phyloP scores from a whole-genome alignment of 1,140 invertebrate genomes.

The Brachionus calyciflorus region DNA sequence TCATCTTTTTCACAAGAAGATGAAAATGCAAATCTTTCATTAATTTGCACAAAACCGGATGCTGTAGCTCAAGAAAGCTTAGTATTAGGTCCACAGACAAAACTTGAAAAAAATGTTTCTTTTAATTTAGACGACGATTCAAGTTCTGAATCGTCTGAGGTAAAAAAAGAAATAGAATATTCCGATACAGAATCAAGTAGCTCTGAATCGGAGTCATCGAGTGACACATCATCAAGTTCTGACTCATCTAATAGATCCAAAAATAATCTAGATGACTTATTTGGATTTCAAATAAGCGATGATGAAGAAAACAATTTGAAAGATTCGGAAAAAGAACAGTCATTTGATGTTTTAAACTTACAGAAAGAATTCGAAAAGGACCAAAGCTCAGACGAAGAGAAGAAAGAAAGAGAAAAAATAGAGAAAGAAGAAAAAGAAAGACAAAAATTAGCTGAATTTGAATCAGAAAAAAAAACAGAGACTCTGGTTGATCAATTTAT shows the following conservation, averaged over 20 bases:
- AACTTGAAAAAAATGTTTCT: too few species aligned
- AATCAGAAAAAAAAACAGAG: background rate
- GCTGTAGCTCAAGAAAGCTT: too few species aligned
- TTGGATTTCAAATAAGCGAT: constrained; percentile 1
- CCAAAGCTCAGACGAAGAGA: background rate
- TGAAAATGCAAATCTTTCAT: too few species aligned
- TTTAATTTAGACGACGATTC: too few species aligned
- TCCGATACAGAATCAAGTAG: background rate
- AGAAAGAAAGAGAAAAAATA: background rate
- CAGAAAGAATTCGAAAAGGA: background rate
- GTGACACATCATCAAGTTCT: background rate
- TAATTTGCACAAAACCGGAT: too few species aligned
- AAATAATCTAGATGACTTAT: background rate
- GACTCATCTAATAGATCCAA: background rate
- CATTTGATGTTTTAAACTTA: background rate
- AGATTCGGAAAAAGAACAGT: background rate
- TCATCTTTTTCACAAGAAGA: too few species aligned
- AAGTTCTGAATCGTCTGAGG: too few species aligned
- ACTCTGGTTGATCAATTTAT: background rate
- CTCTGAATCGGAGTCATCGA: constrained; percentile 3
- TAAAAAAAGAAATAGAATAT: too few species aligned
- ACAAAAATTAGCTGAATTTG: background rate
- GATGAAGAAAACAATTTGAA: background rate
- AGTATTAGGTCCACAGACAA: too few species aligned
- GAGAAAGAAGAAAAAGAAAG: background rate